Conservation (phyloP, 2,113 vertebrate species). For the Galbula dea region DNA sequence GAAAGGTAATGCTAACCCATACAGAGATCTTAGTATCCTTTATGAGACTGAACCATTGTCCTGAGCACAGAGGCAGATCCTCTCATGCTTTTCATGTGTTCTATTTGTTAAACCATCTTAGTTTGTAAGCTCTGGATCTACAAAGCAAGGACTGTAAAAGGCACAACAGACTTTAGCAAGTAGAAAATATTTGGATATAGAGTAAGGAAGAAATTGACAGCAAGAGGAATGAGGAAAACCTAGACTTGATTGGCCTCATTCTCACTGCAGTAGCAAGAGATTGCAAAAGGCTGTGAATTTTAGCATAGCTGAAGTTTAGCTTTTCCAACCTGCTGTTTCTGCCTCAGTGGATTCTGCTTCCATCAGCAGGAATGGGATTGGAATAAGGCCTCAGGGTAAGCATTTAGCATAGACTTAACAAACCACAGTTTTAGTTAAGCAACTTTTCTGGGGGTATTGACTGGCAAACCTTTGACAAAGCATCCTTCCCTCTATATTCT, state of each 20-base stretch:
- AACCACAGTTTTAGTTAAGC: slow-evolving; percentile 33
- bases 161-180: not conserved
- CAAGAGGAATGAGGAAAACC: not conserved
- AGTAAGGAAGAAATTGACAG: not conserved
- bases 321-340: not conserved
- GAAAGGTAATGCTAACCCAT: not conserved
- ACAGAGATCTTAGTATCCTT: not conserved
- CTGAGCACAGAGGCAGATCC: not conserved
- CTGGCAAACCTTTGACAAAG: not conserved
- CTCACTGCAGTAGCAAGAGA: not conserved
- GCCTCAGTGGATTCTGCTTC: slow-evolving; percentile 34
- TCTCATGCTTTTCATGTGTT: not conserved
- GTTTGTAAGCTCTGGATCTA: not conserved
- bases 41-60: not conserved
- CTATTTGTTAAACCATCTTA: not conserved
- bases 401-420: slow-evolving; percentile 22
- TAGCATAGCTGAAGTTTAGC: not conserved
- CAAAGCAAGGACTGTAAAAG: not conserved
- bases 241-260: not conserved
- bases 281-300: not conserved
- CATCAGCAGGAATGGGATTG: not conserved
- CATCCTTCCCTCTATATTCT: not conserved
- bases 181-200: not conserved
- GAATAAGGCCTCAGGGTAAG: slow-evolving; percentile 14
- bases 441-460: slow-evolving; percentile 19